Evolutionary conservation across 1,140 invertebrate genomes (phyloP).

Genomic region (Papilio xuthus): DNA sequence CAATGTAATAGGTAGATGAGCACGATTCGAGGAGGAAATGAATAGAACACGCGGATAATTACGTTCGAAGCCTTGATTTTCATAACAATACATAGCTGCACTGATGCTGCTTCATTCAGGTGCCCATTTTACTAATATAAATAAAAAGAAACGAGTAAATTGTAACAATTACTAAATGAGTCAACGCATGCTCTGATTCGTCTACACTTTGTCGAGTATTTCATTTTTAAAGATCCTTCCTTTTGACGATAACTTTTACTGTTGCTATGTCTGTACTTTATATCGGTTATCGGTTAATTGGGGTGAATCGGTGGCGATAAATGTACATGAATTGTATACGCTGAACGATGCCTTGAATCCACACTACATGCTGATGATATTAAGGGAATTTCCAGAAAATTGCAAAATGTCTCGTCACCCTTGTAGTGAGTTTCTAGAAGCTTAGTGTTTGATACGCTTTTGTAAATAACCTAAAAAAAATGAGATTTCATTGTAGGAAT

Average conservation of each 20-base stretch:
- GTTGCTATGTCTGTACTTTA: not conserved
- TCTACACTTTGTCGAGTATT: not conserved
- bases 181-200: not conserved
- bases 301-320: not conserved
- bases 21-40: not conserved
- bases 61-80: not conserved
- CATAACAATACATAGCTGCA: not conserved
- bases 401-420: not conserved
- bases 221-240: not conserved
- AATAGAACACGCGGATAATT: not conserved
- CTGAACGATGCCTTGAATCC: not conserved
- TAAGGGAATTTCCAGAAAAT: not conserved
- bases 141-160: not conserved
- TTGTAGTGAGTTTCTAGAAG: not conserved
- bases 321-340: not conserved
- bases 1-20: not conserved
- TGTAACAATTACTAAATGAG: not conserved
- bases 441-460: not conserved
- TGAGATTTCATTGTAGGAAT: not conserved
- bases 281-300: constrained; percentile 13
- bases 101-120: not conserved
- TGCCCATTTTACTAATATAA: not conserved
- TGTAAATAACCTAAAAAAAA: not conserved
- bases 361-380: not conserved
- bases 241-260: not conserved